Base-by-base conservation (phyloP, 2,113 vertebrate genomes). In the Theristicus caerulescens region DNA sequence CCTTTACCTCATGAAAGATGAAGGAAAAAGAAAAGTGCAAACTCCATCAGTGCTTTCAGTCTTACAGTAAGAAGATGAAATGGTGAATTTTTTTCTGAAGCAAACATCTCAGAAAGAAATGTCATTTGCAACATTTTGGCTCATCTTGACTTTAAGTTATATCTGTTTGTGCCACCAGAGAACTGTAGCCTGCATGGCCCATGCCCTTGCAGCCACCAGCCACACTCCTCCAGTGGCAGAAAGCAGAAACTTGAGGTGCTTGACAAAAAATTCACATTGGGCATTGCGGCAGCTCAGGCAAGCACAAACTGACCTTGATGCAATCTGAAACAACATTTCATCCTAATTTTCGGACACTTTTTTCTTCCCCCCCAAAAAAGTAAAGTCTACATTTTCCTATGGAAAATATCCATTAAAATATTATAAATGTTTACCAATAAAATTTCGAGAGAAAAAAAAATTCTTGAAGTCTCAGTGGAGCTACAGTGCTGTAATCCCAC, bases 181-280 rank as follows among this genome's bases (percentile, higher is more conserved):
- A 77, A 52, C 36, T 19, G 59, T 29, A 83, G 42, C n/a, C 34
- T 71, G 81, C 16, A 4, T 36, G 44, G 44, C 25, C 65, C 34
- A 2, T 66, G 82, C 46, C 49, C 64, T 71, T 7, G 4, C 0
- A 0, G 78, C 74, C 46, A 40, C n/a, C 64, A 81, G 46, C 67
- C 62, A n/a, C 1, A 0, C 17, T 86, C 11, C 51, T 74, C 17
- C 54, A 27, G 52, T 0, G 2, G 29, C 55, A 71, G 55, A n/a
- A 78, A 91, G 47, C 47, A 84, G 61, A 49, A 82, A 76, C 61
- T 82, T 47, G 61, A 89, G 92, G 67, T 66, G 31, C 44, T 86
- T 71, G 55, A 67, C 51, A 73, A 78, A 94, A 92, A 90, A 49
- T 36, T 86, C 67, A 17, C 31, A 32, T 6, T 55, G 80, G 31